These are phyloP conservation scores for Numida meleagris DNA, from an alignment of 2,113 vertebrate species.

Conservation along the genomic window DNA sequence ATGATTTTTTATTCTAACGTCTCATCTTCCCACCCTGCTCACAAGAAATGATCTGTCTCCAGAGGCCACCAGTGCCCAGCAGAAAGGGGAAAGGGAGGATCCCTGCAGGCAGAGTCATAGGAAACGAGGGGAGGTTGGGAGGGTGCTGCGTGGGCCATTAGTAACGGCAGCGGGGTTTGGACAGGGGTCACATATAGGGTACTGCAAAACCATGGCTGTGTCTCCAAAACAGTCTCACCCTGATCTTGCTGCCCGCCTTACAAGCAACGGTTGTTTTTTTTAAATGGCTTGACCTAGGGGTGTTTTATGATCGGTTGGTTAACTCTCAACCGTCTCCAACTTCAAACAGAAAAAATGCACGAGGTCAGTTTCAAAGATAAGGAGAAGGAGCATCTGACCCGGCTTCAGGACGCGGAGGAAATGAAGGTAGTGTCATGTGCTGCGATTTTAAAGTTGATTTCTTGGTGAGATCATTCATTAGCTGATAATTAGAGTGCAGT, in stretches of 20 bases:
- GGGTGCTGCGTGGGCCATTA: not conserved
- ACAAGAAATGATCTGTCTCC: not conserved
- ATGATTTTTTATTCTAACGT: not conserved
- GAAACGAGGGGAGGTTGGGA: not conserved
- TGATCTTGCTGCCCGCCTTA: no score
- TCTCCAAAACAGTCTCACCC: not conserved
- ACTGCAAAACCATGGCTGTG: not conserved
- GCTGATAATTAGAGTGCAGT: not conserved
- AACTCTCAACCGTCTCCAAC: not conserved
- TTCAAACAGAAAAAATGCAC: constrained; percentile 86
- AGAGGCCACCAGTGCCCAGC: not conserved
- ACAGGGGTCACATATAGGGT: not conserved
- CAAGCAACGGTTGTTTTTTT: not conserved
- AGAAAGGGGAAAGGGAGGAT: not conserved
- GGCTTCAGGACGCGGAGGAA: constrained; percentile 88
- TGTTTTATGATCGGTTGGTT: not conserved
- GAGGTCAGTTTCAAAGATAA: constrained; percentile 90
- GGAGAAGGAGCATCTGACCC: constrained; percentile 87
- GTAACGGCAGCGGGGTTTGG: not conserved
- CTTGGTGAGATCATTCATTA: not conserved
- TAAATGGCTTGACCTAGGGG: not conserved
- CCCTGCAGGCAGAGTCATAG: no score
- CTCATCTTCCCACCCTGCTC: not conserved
- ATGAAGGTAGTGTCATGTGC: constrained; percentile 81
- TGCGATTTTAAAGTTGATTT: not conserved